Percentiles rank a stretch among this genome's conserved stretches.
phyloP scores from a whole-genome alignment of 2,113 vertebrate genomes.

The Heterotis niloticus region DNA sequence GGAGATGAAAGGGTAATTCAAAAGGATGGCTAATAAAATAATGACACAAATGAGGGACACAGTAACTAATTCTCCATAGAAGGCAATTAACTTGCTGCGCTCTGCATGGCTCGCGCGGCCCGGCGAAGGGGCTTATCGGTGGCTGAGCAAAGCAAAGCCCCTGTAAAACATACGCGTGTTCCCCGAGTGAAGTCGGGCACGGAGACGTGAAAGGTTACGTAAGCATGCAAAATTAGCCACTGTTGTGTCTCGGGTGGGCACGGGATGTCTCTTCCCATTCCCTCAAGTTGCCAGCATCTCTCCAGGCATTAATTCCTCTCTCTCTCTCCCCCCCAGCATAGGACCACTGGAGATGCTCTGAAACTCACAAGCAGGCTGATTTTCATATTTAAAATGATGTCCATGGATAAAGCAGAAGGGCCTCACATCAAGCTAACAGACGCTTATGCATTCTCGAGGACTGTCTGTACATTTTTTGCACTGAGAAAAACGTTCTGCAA shows the following conservation, averaged over 20 bases:
- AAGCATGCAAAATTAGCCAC: slow-evolving; percentile 12
- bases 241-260: neutral
- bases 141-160: slow-evolving; percentile 18
- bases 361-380: no score
- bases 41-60: slow-evolving; percentile 15
- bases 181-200: slow-evolving; percentile 7
- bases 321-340: neutral
- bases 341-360: neutral
- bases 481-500: no score
- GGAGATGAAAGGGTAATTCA: slow-evolving; percentile 13
- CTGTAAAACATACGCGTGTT: slow-evolving; percentile 5
- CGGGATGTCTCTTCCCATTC: neutral
- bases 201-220: slow-evolving; percentile 24
- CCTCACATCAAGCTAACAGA: no score
- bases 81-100: slow-evolving; percentile 28
- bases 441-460: neutral
- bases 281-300: neutral
- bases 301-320: no score
- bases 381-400: neutral
- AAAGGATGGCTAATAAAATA: slow-evolving; percentile 23
- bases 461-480: no score
- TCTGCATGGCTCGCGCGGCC: neutral
- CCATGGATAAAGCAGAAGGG: neutral
- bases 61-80: slow-evolving; percentile 21
- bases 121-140: slow-evolving; percentile 14